Evolutionary conservation across 1,140 invertebrate genomes (phyloP).

Genomic region (Eciton burchellii): DNA sequence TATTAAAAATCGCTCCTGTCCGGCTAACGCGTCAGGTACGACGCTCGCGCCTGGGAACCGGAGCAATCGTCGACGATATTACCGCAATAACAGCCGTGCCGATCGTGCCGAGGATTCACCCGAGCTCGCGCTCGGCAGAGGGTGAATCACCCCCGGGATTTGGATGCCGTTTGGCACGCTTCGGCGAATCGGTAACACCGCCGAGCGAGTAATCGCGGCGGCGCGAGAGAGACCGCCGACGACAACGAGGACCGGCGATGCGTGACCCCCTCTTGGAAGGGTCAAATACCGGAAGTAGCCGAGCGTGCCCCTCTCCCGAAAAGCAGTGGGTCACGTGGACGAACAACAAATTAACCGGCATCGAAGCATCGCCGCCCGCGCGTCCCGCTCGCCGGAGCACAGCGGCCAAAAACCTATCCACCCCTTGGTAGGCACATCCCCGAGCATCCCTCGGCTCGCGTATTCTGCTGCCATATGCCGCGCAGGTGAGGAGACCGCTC

Average conservation of each 20-base stretch:
- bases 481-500: constrained; percentile 75
- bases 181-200: constrained; percentile 40
- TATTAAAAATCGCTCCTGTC: not conserved
- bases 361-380: constrained; percentile 65
- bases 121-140: constrained; percentile 30
- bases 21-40: not conserved
- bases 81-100: constrained; percentile 33
- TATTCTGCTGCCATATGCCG: constrained; percentile 75
- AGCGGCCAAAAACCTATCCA: constrained; percentile 70
- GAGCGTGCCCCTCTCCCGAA: constrained; percentile 63
- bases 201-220: not conserved
- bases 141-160: constrained; percentile 77
- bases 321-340: constrained; percentile 74
- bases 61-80: constrained; percentile 46
- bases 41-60: constrained; percentile 31
- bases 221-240: not conserved
- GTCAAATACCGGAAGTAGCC: constrained; percentile 79
- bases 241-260: constrained; percentile 67
- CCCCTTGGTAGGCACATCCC: constrained; percentile 71
- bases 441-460: constrained; percentile 72
- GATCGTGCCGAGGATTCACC: constrained; percentile 70
- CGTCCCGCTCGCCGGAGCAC: constrained; percentile 65
- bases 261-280: constrained; percentile 77
- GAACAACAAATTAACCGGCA: constrained; percentile 78
- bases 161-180: constrained; percentile 75